Conservation (phyloP, 92 coral and sea anemone genomes). For the Blastomussa wellsi region DNA sequence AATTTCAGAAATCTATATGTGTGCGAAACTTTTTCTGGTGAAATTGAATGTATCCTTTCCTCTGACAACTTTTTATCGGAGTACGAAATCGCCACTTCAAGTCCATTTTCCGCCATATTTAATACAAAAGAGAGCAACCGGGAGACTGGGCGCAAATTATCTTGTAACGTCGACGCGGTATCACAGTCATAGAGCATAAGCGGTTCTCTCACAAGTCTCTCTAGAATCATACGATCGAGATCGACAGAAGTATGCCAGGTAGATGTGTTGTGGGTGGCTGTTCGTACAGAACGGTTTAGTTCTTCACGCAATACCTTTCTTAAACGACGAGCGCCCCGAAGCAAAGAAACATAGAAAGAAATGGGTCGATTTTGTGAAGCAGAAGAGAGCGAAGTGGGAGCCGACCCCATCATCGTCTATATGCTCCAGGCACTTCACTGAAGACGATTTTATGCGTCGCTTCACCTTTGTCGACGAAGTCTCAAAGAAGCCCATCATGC, state of each 20-base stretch:
- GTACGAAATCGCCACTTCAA: constrained; percentile 7
- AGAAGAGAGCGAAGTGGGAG: no score
- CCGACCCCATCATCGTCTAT: no score
- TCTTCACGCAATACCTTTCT: constrained; percentile 37
- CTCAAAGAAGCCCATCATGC: no score
- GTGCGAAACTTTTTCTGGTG: constrained; percentile 26
- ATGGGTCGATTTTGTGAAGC: constrained; percentile 39
- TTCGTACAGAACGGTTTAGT: constrained; percentile 40
- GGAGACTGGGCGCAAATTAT: constrained; percentile 43
- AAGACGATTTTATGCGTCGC: no score
- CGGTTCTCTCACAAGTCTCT: neutral
- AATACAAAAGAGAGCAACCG: constrained; percentile 37
- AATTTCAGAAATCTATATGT: constrained; percentile 21
- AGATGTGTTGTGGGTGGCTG: constrained; percentile 62
- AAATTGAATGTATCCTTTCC: constrained; percentile 19
- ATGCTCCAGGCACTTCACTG: no score
- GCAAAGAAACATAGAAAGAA: constrained; percentile 41
- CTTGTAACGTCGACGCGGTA: constrained; percentile 54
- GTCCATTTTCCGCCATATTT: constrained; percentile 32
- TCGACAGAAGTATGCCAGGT: constrained; percentile 42
- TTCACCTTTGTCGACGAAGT: no score
- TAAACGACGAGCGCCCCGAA: constrained; percentile 37
- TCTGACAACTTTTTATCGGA: constrained; percentile 17
- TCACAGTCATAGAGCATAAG: neutral
- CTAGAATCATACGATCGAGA: no score